These are phyloP conservation scores for Periplaneta americana DNA, from an alignment of 1,140 invertebrate genomes.

Conservation along the genomic window DNA sequence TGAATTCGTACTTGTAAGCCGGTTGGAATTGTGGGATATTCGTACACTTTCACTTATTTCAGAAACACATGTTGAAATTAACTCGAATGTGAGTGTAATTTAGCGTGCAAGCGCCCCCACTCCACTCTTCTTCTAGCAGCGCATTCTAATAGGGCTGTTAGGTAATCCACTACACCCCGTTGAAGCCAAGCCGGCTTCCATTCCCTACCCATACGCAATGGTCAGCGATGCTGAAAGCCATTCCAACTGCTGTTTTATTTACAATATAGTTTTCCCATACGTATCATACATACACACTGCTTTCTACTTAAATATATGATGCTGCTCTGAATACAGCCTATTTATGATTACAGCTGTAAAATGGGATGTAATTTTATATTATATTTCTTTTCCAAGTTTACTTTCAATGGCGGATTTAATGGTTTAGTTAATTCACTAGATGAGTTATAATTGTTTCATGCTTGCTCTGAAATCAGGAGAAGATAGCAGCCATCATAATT, in stretches of 20 bases:
- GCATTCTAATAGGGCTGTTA: not conserved
- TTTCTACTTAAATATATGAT: not conserved
- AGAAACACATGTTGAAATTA: not conserved
- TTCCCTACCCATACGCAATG: no score
- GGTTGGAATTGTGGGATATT: not conserved
- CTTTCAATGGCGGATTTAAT: no score
- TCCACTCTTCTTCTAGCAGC: not conserved
- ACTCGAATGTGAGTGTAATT: not conserved
- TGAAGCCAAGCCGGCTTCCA: not conserved
- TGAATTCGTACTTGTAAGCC: not conserved
- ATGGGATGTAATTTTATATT: not conserved
- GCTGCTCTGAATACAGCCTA: not conserved
- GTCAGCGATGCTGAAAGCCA: not conserved
- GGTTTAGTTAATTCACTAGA: no score
- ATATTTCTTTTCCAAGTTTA: not conserved
- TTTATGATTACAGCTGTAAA: not conserved
- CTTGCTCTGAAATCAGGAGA: no score
- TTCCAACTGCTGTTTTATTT: not conserved
- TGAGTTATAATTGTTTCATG: no score
- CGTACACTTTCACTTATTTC: not conserved
- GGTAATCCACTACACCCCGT: not conserved
- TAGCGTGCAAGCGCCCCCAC: not conserved
- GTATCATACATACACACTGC: not conserved
- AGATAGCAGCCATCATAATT: no score
- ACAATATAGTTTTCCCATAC: not conserved